Conservation (phyloP, 2,888 invertebrate genomes). For the Keiferia lycopersicella region DNA sequence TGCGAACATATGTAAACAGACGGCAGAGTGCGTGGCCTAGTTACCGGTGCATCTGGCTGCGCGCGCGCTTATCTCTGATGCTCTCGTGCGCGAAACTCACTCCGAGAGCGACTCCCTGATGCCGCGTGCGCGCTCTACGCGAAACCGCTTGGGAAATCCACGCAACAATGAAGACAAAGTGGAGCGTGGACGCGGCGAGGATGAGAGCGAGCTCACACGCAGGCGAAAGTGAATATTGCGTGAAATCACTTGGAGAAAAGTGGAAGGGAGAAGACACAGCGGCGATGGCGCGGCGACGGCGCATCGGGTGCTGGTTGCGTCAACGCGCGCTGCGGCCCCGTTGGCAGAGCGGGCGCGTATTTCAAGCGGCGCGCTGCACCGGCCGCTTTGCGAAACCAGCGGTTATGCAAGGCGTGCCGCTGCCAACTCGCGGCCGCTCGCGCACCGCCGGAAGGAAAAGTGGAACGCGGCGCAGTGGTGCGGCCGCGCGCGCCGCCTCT, state of each 20-base stretch:
- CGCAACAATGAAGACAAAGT: conserved; percentile 40
- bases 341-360: conserved; percentile 71
- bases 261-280: conserved; percentile 47
- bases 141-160: conserved; percentile 31
- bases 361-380: conserved; percentile 76
- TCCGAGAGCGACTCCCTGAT: conserved; percentile 36
- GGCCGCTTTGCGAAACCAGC: conserved; percentile 78
- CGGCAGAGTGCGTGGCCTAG: conserved; percentile 70
- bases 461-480: conserved; percentile 79
- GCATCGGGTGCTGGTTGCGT: conserved; percentile 54
- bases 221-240: conserved; percentile 72
- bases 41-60: conserved; percentile 64
- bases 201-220: conserved; percentile 66
- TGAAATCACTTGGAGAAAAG: conserved; percentile 61
- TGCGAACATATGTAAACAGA: conserved; percentile 51
- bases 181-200: conserved; percentile 55
- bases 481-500: conserved; percentile 75
- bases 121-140: conserved; percentile 35
- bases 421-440: conserved; percentile 76
- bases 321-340: conserved; percentile 60
- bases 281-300: conserved; percentile 36
- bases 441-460: conserved; percentile 78
- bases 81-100: conserved; percentile 42
- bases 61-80: conserved; percentile 56
- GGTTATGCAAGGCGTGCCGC: conserved; percentile 79